These are phyloP conservation scores for Ptychochromis oligacanthus DNA, from an alignment of 2,113 vertebrate species.

Conservation along the genomic window DNA sequence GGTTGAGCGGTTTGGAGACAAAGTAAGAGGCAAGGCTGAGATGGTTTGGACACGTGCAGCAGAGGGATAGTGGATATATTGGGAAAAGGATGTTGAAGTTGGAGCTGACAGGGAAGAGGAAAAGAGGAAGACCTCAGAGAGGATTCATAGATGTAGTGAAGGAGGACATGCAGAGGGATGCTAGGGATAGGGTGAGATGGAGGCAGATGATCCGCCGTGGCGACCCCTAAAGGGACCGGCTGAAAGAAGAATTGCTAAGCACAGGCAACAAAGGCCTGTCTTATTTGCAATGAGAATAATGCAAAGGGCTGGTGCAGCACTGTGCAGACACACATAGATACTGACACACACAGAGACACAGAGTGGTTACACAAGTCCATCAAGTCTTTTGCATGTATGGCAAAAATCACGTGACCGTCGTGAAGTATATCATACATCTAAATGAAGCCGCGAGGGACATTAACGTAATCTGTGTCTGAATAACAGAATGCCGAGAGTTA, in stretches of 20 bases:
- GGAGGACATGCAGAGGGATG: neutral
- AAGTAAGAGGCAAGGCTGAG: accelerated
- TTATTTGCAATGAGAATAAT: too few relatives aligned
- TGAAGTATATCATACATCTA: neutral
- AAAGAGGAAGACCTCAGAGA: neutral
- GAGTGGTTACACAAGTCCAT: neutral
- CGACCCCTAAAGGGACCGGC: too few relatives aligned
- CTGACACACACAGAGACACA: too few relatives aligned
- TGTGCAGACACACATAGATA: too few relatives aligned
- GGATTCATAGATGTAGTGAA: neutral
- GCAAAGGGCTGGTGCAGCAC: too few relatives aligned
- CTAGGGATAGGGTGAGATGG: neutral
- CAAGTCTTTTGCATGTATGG: neutral
- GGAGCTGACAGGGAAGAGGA: neutral
- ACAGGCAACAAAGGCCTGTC: neutral
- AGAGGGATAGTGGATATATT: neutral
- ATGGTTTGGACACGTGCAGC: neutral
- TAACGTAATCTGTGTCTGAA: neutral
- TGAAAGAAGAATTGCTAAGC: neutral
- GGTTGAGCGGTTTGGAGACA: neutral
- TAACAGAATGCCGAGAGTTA: neutral
- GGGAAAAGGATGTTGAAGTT: neutral
- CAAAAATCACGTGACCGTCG: neutral
- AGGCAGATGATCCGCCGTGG: neutral
- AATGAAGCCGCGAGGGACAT: too few relatives aligned